Conservation (phyloP, 2,797 vertebrate species). For the Harpagifer antarcticus region DNA sequence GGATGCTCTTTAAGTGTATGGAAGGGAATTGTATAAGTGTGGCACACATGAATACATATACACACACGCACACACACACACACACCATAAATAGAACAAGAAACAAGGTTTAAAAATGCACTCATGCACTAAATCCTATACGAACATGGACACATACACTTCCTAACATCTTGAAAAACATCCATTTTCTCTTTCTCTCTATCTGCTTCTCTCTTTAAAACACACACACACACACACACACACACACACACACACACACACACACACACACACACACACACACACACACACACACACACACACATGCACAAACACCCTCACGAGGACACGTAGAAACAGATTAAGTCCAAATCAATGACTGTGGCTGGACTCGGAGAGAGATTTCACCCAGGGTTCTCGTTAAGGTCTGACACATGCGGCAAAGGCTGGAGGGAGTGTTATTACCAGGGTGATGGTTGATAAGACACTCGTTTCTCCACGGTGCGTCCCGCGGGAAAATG, state of each 20-base stretch:
- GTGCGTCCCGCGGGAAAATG: constrained; percentile 91
- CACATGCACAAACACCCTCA: constrained; percentile 52
- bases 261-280: constrained; percentile 22
- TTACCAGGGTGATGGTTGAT: constrained; percentile 93
- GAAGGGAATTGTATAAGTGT: constrained; percentile 7
- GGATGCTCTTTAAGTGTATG: constrained; percentile 10
- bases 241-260: constrained; percentile 5
- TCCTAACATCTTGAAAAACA: constrained; percentile 55
- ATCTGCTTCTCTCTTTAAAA: background rate
- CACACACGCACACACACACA: background rate
- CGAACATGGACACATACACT: constrained; percentile 58
- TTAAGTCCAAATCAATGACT: constrained; percentile 91
- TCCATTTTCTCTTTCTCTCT: constrained; percentile 20
- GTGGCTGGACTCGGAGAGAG: constrained; percentile 88
- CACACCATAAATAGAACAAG: constrained; percentile 8
- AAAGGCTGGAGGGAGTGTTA: constrained; percentile 88
- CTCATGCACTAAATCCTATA: constrained; percentile 50
- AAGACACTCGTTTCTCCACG: constrained; percentile 91
- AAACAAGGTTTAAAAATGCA: constrained; percentile 36
- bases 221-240: constrained; percentile 29
- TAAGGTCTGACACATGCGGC: constrained; percentile 88
- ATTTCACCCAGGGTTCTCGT: constrained; percentile 90
- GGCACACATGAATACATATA: background rate
- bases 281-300: constrained; percentile 43
- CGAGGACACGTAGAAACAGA: constrained; percentile 83